Evolutionary conservation across 2,888 invertebrate species (phyloP), one percentile per base, ranked within the genome.

Genomic region (Lacanobia oleracea): DNA sequence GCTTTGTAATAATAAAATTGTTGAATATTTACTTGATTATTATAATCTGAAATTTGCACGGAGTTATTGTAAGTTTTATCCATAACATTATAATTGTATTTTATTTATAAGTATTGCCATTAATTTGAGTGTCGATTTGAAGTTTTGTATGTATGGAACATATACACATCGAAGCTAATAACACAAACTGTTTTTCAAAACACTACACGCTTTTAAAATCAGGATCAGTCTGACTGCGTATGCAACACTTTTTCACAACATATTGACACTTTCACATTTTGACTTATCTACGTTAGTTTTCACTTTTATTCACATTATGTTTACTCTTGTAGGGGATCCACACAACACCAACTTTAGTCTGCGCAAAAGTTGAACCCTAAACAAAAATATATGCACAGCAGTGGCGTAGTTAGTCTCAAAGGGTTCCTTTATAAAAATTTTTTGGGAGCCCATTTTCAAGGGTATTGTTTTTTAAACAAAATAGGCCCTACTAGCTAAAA

Each of bases 191-290:
- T 60, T 48, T 71, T 37, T 33, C 7, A 16, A 72, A 37, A 45
- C 16, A 50, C 33, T 5, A 40, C 27, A 37, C 18, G 53, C 66
- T 61, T 64, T 67, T 57, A 50, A 3, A 51, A 53, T 45, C 18
- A 67, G 23, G 7, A 2, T 6, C 2, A 10, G 56, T 51, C 69
- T 67, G 68, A 75, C 56, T 80, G 64, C 76, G 77, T 6, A 3
- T n/a, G 1, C 8, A 0, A 54, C 18, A 43, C 40, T 64, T 50
- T 56, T 60, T 54, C 5, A 54, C 69, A 40, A n/a, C 16, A 21
- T 51, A 45, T n/a, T n/a, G n/a, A n/a, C n/a, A n/a, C n/a, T n/a
- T 16, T 45, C 40, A 53, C 37, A n/a, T n/a, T 37, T 50, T 50
- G 10, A 37, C 10, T 3, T 14, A 50, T 14, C 7, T 37, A 21